Evolutionary conservation across 2,888 invertebrate genomes (phyloP).

Genomic region (Leptodirus hochenwartii): DNA sequence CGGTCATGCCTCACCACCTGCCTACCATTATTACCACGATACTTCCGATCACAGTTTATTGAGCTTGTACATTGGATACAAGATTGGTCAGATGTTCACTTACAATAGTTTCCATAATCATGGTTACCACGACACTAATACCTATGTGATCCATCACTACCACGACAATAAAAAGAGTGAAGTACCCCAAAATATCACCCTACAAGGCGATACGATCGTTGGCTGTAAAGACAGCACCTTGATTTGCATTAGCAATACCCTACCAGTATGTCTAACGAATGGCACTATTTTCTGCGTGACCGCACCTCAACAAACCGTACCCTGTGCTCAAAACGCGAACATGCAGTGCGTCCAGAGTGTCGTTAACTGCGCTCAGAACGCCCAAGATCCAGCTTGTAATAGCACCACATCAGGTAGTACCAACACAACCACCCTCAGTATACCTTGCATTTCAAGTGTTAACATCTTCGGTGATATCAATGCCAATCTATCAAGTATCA

Average conservation of each 20-base stretch:
- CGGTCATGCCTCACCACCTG: constrained; percentile 10
- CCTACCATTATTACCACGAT: constrained; percentile 11
- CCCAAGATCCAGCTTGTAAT: constrained; percentile 17
- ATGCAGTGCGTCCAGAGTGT: constrained; percentile 19
- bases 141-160: constrained; percentile 22
- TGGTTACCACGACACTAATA: constrained; percentile 8
- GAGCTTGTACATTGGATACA: constrained; percentile 10
- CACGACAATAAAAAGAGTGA: constrained; percentile 20
- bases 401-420: constrained; percentile 12
- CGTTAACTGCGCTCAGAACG: constrained; percentile 21
- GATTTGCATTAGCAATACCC: constrained; percentile 22
- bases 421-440: constrained; percentile 5
- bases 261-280: constrained; percentile 23
- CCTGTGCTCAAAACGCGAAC: constrained; percentile 18
- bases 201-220: constrained; percentile 21
- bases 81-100: constrained; percentile 11
- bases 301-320: constrained; percentile 19
- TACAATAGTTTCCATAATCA: background rate
- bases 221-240: constrained; percentile 21
- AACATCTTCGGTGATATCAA: constrained; percentile 12
- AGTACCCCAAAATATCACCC: constrained; percentile 18
- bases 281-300: constrained; percentile 26
- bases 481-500: constrained; percentile 4
- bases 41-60: constrained; percentile 8
- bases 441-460: constrained; percentile 14